phyloP scores from a whole-genome alignment of 1,140 invertebrate genomes.

The Camponotus vicinus region DNA sequence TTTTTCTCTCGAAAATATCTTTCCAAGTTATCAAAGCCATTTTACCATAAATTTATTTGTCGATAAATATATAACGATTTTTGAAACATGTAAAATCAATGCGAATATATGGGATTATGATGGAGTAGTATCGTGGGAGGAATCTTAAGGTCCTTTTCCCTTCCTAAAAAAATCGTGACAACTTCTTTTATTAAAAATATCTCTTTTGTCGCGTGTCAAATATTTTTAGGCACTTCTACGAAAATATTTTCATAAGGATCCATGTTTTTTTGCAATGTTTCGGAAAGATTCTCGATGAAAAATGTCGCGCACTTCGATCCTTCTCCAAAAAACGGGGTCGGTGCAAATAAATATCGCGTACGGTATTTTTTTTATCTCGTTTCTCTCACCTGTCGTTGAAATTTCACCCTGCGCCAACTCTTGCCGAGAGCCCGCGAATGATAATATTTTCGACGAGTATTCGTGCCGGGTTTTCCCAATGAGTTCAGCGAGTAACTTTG shows the following conservation, averaged over 20 bases:
- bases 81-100: background rate
- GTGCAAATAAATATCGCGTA: conserved; percentile 45
- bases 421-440: conserved; percentile 43
- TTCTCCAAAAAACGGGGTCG: conserved; percentile 12
- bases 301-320: background rate
- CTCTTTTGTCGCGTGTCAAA: background rate
- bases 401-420: conserved; percentile 45
- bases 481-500: conserved; percentile 52
- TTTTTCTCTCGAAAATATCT: background rate
- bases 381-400: conserved; percentile 52
- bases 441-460: conserved; percentile 52
- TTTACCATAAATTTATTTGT: background rate
- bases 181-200: background rate
- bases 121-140: background rate
- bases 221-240: background rate
- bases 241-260: conserved; percentile 43
- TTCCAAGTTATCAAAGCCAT: background rate
- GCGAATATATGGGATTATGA: background rate
- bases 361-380: conserved; percentile 43
- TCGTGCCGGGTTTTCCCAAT: conserved; percentile 53
- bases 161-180: background rate
- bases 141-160: background rate
- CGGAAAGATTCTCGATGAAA: conserved; percentile 44
- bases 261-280: conserved; percentile 25
- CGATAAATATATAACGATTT: background rate